Percentiles rank a stretch among this genome's conserved stretches.
These are phyloP conservation scores for Australoheros facetus DNA, from an alignment of 2,797 vertebrate genomes.

Conservation along the genomic window DNA sequence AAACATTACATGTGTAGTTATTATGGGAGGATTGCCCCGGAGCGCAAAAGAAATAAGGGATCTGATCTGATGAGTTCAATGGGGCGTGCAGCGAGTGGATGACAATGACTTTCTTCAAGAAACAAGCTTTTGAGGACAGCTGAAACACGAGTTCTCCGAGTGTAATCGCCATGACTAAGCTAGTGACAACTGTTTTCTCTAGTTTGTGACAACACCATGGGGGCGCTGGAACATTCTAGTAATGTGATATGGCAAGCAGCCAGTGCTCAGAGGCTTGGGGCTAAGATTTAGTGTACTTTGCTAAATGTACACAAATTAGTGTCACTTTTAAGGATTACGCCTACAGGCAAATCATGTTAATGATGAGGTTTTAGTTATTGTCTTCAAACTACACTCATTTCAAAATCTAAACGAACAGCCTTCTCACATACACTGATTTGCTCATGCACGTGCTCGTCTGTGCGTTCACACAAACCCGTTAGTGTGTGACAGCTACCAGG, in stretches of 20 bases:
- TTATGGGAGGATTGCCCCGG: conserved; percentile 34
- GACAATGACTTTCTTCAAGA: conserved; percentile 63
- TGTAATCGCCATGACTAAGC: conserved; percentile 74
- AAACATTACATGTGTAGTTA: conserved; percentile 53
- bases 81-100: conserved; percentile 44
- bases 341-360: conserved; percentile 62
- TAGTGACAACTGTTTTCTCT: conserved; percentile 72
- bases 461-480: conserved; percentile 36
- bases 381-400: conserved; percentile 45
- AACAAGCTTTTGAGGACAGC: conserved; percentile 60
- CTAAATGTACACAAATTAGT: conserved; percentile 78
- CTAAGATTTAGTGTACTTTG: conserved; percentile 72
- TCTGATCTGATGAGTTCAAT: conserved; percentile 61
- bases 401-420: conserved; percentile 37
- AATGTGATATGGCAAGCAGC: conserved; percentile 70
- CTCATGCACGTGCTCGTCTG: conserved; percentile 22
- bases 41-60: conserved; percentile 29
- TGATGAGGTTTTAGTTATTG: conserved; percentile 66
- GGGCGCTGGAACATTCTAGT: conserved; percentile 67
- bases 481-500: conserved; percentile 52
- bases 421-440: conserved; percentile 10
- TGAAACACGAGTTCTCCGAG: conserved; percentile 63
- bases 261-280: conserved; percentile 59
- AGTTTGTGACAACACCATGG: conserved; percentile 71
- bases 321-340: conserved; percentile 74